Evolutionary conservation across 2,888 invertebrate species (phyloP).

Genomic region (Tridacna crocea): DNA sequence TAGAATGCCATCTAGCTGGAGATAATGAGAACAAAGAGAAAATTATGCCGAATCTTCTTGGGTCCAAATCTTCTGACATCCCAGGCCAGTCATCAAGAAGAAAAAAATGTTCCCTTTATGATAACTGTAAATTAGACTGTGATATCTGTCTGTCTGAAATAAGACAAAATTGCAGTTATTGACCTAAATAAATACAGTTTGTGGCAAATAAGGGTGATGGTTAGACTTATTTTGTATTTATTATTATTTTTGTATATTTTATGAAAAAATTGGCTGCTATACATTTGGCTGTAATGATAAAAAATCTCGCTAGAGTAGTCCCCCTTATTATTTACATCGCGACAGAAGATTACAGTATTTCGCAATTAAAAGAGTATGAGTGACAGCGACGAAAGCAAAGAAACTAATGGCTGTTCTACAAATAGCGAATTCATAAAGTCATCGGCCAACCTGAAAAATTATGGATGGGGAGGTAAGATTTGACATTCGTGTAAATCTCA

Average conservation of each 20-base stretch:
- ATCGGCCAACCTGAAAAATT: slow-evolving; percentile 53
- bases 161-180: no score
- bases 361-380: slow-evolving; percentile 25
- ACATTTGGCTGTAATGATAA: not conserved
- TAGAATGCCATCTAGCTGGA: no score
- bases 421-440: slow-evolving; percentile 37
- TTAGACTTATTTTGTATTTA: not conserved
- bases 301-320: slow-evolving; percentile 6
- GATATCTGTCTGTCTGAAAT: no score
- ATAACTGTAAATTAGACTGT: no score
- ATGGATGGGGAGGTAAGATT: slow-evolving; percentile 69
- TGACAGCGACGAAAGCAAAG: slow-evolving; percentile 51
- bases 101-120: no score
- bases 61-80: no score
- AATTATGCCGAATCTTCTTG: no score
- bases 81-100: no score
- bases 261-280: not conserved
- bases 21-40: no score
- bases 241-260: not conserved
- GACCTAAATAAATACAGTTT: no score
- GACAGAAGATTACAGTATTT: not conserved
- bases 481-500: not conserved
- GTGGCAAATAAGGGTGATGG: not conserved
- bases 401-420: not conserved
- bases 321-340: slow-evolving; percentile 26